Base-by-base conservation (phyloP, 1,140 invertebrate species). In the Drosophila rufa region DNA sequence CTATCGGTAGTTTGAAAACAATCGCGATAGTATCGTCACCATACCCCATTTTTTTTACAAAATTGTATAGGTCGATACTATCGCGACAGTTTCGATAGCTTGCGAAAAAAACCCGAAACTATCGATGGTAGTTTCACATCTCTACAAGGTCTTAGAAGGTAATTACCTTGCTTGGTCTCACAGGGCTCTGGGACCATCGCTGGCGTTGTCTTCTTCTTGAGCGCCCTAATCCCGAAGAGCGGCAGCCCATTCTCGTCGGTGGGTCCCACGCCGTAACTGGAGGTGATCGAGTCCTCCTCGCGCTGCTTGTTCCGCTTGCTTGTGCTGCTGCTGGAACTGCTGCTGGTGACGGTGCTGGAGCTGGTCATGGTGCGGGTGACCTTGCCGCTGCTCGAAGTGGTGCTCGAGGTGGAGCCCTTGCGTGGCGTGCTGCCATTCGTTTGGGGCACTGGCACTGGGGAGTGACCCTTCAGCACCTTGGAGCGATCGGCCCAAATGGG, bases 261-360 rank as follows among this genome's bases (percentile, higher is more conserved):
- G 43, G 97, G 96, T 4, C 96, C 96, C 4, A 96, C 95, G 2
- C 97, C 96, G 91, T 97, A 97, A 87, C 96, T 96, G 2, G 96
- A 97, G 8, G 96, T 96, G 48, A 97, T 96, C 38, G 95, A 94
- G 38, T 92, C 84, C 64, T 93, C 84, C 58, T 92, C 90, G 5
- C 82, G 86, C 7, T 71, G 80, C 57, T 92, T 91, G 22, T 12
- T 93, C 4, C 75, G 89, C 46, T 93, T 93, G 3, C 92, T 91
- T 9, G 93, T 93, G 11, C 75, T 91, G 14, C 93, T 94, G 1
- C 93, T 91, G 78, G 80, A 92, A 2, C 93, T 91, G 76, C 79
- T 92, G 48, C 64, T 68, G 11, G 50, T 85, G 33, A 48, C 60
- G 45, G 36, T 80, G 48, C 57, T 81, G 15, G 38, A 80, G 17